Evolutionary conservation across 2,888 invertebrate genomes (phyloP).

Genomic region (Steinernema scapterisci): DNA sequence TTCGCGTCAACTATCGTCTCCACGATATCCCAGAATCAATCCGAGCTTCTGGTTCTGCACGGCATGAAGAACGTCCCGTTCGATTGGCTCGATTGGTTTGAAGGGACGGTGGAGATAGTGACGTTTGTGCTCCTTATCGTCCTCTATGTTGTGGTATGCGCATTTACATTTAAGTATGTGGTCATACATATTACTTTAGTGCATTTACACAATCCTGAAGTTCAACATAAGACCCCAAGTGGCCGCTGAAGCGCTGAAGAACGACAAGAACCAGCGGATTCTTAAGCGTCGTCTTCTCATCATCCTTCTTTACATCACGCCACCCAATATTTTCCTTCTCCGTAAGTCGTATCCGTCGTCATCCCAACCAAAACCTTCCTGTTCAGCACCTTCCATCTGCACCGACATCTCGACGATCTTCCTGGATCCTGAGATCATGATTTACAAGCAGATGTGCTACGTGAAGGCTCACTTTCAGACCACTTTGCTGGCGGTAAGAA

Average conservation of each 20-base stretch:
- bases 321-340: background rate
- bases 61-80: background rate
- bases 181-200: too few species aligned
- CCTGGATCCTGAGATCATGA: background rate
- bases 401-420: background rate
- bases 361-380: background rate
- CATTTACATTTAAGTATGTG: too few species aligned
- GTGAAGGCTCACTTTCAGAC: background rate
- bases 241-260: background rate
- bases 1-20: background rate
- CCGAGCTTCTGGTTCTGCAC: background rate
- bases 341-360: too few species aligned
- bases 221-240: background rate
- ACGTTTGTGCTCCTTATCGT: background rate
- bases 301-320: conserved; percentile 14
- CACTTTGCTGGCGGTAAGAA: background rate
- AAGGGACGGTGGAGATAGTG: background rate
- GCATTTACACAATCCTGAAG: background rate
- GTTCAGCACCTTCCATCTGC: background rate
- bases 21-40: background rate
- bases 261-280: background rate
- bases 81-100: background rate
- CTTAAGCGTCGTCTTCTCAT: background rate
- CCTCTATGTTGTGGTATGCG: background rate
- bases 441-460: background rate